These are phyloP conservation scores for Acipenser oxyrinchus DNA, from an alignment of 2,797 vertebrate genomes.

Conservation along the genomic window DNA sequence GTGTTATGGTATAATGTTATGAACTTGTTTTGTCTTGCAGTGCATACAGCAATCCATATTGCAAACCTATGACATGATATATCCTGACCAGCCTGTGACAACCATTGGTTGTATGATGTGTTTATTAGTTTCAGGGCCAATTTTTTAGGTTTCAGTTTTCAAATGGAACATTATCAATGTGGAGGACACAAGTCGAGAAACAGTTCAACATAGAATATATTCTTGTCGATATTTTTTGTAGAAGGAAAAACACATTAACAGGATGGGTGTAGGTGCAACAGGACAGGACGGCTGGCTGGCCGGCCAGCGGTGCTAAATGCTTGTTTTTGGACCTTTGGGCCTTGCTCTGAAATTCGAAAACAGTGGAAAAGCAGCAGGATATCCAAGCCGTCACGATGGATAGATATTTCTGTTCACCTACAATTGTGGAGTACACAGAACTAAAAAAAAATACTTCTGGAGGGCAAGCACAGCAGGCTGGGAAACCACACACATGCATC, in stretches of 20 bases:
- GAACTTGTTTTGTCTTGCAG: too few species aligned
- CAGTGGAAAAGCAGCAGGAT: not conserved
- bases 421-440: not conserved
- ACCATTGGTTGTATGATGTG: too few species aligned
- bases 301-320: not conserved
- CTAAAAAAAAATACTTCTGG: not conserved
- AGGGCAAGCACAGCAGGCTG: slow-evolving; percentile 1
- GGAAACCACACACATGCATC: not conserved
- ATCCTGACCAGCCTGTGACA: too few species aligned
- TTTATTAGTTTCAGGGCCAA: too few species aligned
- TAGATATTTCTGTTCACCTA: not conserved
- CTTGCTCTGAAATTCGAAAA: not conserved
- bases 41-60: too few species aligned
- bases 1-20: too few species aligned
- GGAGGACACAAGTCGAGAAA: too few species aligned
- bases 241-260: not conserved
- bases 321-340: not conserved
- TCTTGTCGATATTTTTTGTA: too few species aligned
- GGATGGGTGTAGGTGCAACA: not conserved
- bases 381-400: not conserved
- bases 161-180: too few species aligned
- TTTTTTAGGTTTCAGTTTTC: too few species aligned
- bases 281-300: not conserved
- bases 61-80: too few species aligned
- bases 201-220: too few species aligned